Conservation (phyloP, 2,888 invertebrate species). For the Druceiella hillmani region DNA sequence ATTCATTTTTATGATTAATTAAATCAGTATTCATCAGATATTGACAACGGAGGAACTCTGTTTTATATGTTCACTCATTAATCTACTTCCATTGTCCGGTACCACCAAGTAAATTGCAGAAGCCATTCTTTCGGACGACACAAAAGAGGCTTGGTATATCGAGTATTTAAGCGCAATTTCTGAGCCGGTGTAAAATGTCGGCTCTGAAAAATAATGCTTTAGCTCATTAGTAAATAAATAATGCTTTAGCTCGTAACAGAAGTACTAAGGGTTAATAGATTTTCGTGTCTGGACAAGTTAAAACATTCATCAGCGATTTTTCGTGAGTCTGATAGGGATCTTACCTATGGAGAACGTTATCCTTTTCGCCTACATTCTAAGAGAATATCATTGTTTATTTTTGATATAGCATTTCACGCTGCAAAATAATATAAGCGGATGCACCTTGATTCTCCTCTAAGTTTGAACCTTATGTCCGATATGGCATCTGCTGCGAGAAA, state of each 20-base stretch:
- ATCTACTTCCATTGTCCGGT: conserved; percentile 26
- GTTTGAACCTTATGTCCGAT: conserved; percentile 7
- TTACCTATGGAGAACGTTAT: conserved; percentile 18
- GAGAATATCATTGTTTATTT: conserved; percentile 17
- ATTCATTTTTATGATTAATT: too few species aligned
- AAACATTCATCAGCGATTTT: conserved; percentile 9
- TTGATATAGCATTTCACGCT: conserved; percentile 21
- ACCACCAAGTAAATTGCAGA: conserved; percentile 24
- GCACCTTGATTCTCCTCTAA: too few species aligned
- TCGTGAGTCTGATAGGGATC: conserved; percentile 12
- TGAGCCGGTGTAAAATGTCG: conserved; percentile 25
- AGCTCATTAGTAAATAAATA: conserved; percentile 21
- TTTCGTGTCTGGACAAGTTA: too few species aligned
- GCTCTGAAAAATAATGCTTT: conserved; percentile 26
- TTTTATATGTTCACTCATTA: conserved; percentile 26
- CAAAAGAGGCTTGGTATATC: conserved; percentile 21
- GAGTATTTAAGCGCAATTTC: conserved; percentile 26
- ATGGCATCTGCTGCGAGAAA: conserved; percentile 19
- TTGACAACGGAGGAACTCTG: conserved; percentile 24
- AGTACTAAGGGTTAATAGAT: too few species aligned
- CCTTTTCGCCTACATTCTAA: conserved; percentile 20
- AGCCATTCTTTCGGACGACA: conserved; percentile 22
- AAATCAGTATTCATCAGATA: conserved; percentile 25
- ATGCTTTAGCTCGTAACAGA: too few species aligned
- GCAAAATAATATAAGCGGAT: conserved; percentile 24